Evolutionary conservation across 2,797 vertebrate genomes (phyloP).

Genomic region (Rhynchotus rufescens): DNA sequence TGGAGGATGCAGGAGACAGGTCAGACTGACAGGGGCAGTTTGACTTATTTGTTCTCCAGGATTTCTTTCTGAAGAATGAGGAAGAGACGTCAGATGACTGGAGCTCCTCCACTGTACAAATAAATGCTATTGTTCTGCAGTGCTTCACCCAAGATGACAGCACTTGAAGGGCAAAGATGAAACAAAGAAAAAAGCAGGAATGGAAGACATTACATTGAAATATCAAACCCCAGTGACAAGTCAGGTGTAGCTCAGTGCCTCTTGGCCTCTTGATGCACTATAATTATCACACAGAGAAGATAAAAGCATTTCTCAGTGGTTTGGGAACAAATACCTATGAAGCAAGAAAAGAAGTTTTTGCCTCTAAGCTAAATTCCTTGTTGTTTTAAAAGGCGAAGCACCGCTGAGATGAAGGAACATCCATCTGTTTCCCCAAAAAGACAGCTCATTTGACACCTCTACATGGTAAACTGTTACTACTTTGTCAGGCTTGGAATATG

Average conservation of each 20-base stretch:
- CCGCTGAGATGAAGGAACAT: not conserved
- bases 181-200: slow-evolving; percentile 29
- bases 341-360: slow-evolving; percentile 9
- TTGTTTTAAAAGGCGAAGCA: slow-evolving; percentile 22
- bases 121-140: not conserved
- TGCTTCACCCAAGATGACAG: not conserved
- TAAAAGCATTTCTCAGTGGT: slow-evolving; percentile 58
- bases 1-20: not conserved
- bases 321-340: slow-evolving; percentile 37
- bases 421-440: not conserved
- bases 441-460: not conserved
- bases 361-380: slow-evolving; percentile 35
- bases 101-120: not conserved
- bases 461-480: not conserved
- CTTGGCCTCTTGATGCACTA: slow-evolving; percentile 52
- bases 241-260: slow-evolving; percentile 43
- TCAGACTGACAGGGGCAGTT: not conserved
- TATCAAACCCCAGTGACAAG: slow-evolving; percentile 51
- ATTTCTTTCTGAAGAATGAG: not conserved
- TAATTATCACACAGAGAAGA: slow-evolving; percentile 56
- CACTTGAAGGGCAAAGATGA: slow-evolving; percentile 18
- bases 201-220: slow-evolving; percentile 29
- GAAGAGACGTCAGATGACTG: not conserved
- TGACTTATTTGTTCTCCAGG: not conserved
- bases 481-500: not conserved